Base-by-base conservation (phyloP, 2,113 vertebrate species). In the Oriolus oriolus region DNA sequence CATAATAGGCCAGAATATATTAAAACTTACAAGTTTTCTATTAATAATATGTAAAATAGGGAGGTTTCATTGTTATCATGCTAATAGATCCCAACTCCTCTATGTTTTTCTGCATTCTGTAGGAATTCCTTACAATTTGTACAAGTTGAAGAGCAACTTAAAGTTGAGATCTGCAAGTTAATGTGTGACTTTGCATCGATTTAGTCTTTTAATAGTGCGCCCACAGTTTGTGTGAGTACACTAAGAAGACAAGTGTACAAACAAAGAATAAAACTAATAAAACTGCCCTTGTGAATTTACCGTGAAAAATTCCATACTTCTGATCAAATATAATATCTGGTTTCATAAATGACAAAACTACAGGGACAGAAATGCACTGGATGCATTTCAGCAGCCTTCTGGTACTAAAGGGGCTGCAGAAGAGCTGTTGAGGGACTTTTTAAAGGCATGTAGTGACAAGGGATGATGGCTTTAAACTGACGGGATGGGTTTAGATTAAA, bases 331-430 rank as follows among this genome's bases (percentile, higher is more conserved):
- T 2, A 42, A 12, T 86, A 96, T 96, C 91, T 47, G 84, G 21
- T 87, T 96, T 97, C 45, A 84, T 19, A 39, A 91, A 61, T 63
- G 93, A 95, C 60, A 97, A 74, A 88, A 93, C 93, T n/a, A 70
- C 84, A 60, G 93, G 95, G 68, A 95, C 61, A 41, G 91, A 90
- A 73, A 97, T 33, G 6, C 35, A 0, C 69, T 14, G 90, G 78
- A 53, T 93, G 84, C 13, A 31, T 39, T 64, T 64, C 53, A 39
- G 13, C 13, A 74, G 8, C 14, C 23, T 41, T 39, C 45, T 39
- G n/a, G 16, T 53, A 26, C 33, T 59, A 21, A 60, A 60, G 23
- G 19, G 7, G 33, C 37, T 71, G 6, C 49, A 73, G 14, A 54
- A 50, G 26, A 31, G 26, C 35, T 59, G 52, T 3, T 10, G 9